Conservation (phyloP, 2,888 invertebrate species). For the Atethmia centrago region DNA sequence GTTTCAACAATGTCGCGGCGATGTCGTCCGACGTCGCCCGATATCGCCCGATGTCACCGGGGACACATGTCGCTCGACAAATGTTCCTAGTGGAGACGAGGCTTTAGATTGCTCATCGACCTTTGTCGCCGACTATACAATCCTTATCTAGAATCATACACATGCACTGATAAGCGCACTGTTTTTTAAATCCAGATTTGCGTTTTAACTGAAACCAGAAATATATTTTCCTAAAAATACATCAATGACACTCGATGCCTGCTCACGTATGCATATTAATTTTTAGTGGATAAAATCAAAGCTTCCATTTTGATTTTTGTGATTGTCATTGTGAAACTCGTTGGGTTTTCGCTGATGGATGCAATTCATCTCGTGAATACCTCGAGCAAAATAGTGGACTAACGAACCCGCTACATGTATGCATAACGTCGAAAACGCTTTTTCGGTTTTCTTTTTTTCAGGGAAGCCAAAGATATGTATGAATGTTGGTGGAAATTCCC, state of each 20-base stretch:
- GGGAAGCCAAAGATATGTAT: slow-evolving; percentile 15
- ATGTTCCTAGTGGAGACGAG: no score
- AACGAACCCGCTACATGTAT: slow-evolving; percentile 70
- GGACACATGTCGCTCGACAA: no score
- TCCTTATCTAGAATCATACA: slow-evolving; percentile 12
- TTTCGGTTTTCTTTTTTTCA: slow-evolving; percentile 40
- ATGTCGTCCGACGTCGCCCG: no score
- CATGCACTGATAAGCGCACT: neutral
- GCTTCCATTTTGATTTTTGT: slow-evolving; percentile 42
- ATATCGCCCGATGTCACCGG: no score
- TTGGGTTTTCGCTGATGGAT: slow-evolving; percentile 52
- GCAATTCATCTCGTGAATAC: slow-evolving; percentile 64
- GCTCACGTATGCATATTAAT: slow-evolving; percentile 16
- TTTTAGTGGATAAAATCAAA: slow-evolving; percentile 39
- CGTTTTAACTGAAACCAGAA: slow-evolving; percentile 2
- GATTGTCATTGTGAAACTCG: slow-evolving; percentile 41
- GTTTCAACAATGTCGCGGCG: no score
- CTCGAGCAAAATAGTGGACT: slow-evolving; percentile 70
- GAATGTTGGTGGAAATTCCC: slow-evolving; percentile 3
- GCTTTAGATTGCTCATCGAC: no score
- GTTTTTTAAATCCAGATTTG: slow-evolving; percentile 6
- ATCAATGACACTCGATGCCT: slow-evolving; percentile 9
- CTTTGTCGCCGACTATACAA: slow-evolving; percentile 6
- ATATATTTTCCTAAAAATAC: slow-evolving; percentile 24
- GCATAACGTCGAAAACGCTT: slow-evolving; percentile 54